Base-by-base conservation (phyloP, 2,888 invertebrate genomes). In the Isoperla grammatica region DNA sequence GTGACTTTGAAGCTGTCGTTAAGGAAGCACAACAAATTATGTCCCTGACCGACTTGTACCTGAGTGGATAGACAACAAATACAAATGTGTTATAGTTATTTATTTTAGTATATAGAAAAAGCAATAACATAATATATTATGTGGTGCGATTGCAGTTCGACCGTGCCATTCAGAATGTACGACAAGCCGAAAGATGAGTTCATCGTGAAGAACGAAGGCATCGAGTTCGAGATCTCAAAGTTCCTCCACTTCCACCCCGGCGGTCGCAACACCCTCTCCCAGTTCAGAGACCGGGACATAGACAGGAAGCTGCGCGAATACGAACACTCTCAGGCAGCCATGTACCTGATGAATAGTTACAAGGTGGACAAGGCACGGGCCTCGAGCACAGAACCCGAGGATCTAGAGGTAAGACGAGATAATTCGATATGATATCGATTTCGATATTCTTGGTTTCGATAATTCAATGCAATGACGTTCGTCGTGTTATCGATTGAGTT, bases 221-320 rank as follows among this genome's bases (percentile, higher is more conserved):
- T 79, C 39, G 73, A 72, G 53, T 88, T 88, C 73, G 82, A 90
- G 69, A 75, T 90, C 57, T 75, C 79, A 49, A 72, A 76, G 37
- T 88, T 90, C 69, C 67, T 87, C 55, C 79, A 78, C 56, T 84
- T 87, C 67, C 89, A 90, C 72, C 90, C 90, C 0, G 90, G 89
- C 0, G 89, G 90, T 0, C 71, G 80, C 0, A 84, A 83, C 67
- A 84, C 84, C 1, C 72, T 90, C 1, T 75, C 78, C 65, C 72
- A 73, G n/a, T 84, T 77, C 65, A 74, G 77, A 67, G 79, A 80
- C 3, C 79, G 77, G 67, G 79, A 79, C 56, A 73, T 86, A 35
- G 71, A 76, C 17, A 71, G 75, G 15, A 81, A 78, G 12, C 80
- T 86, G 79, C 67, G 71, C 48, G 74, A 78, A 17, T 79, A 78